Conservation (phyloP, 1,140 invertebrate species). For the Trigoniulus corallinus region DNA sequence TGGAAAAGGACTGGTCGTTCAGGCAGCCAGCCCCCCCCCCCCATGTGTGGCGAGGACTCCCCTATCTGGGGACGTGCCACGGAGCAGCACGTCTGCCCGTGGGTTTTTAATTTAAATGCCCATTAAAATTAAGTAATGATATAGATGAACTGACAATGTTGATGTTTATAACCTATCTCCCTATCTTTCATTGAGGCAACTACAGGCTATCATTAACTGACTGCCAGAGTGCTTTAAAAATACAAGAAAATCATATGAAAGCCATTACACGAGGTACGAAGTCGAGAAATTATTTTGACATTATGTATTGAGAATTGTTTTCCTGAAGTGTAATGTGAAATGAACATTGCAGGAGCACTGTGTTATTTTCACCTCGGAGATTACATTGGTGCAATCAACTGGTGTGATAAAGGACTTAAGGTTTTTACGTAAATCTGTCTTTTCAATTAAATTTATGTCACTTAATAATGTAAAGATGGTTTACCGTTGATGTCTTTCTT, state of each 20-base stretch:
- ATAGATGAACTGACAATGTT: no score
- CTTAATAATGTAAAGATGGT: no score
- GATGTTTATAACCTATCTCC: no score
- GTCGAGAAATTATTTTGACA: conserved; percentile 18
- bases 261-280: conserved; percentile 54
- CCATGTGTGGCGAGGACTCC: no score
- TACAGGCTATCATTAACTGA: conserved; percentile 48
- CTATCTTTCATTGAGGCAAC: conserved; percentile 25
- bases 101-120: no score
- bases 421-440: conserved; percentile 5
- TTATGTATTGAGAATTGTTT: not conserved
- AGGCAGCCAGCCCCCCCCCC: no score
- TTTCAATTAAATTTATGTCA: conserved; percentile 5
- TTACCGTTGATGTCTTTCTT: no score
- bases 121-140: no score
- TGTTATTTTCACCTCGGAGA: conserved; percentile 45
- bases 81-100: no score
- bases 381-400: conserved; percentile 50
- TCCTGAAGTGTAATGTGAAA: no score
- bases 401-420: conserved; percentile 50
- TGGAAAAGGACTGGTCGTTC: no score
- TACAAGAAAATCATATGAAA: conserved; percentile 63
- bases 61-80: no score
- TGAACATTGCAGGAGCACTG: not conserved
- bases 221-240: conserved; percentile 53